Percentiles rank a stretch among this genome's conserved stretches.
phyloP scores from a whole-genome alignment of 2,888 invertebrate species.

The Philonicus albiceps region DNA sequence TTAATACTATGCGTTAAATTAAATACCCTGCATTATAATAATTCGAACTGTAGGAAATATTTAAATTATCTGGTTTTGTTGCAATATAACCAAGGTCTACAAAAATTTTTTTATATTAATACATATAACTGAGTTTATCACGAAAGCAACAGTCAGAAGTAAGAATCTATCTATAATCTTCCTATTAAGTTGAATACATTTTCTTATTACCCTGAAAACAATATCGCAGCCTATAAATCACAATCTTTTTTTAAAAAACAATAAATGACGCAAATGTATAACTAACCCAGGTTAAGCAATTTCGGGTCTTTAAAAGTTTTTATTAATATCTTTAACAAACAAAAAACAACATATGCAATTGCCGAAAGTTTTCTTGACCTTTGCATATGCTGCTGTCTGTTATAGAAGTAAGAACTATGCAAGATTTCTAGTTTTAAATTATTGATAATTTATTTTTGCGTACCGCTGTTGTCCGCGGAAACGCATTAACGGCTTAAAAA shows the following conservation, averaged over 20 bases:
- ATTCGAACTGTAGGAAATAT: no score
- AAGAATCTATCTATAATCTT: no score
- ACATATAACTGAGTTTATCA: no score
- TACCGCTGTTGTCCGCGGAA: background rate
- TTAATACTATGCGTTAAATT: no score
- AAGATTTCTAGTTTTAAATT: background rate
- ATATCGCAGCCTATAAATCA: background rate
- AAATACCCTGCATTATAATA: no score
- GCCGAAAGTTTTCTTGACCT: background rate
- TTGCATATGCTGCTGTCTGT: background rate
- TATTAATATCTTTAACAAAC: background rate
- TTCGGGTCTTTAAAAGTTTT: background rate
- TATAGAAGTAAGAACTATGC: background rate
- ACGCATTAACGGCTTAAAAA: background rate
- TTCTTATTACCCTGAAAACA: background rate
- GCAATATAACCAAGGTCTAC: no score
- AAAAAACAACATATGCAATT: background rate
- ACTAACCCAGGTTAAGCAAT: background rate
- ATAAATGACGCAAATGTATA: background rate
- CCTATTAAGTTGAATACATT: background rate
- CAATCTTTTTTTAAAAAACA: background rate
- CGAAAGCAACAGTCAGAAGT: no score
- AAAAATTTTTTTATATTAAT: no score
- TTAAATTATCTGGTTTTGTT: no score
- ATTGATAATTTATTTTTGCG: background rate